phyloP scores from a whole-genome alignment of 2,797 vertebrate species.

The Pipistrellus kuhlii region DNA sequence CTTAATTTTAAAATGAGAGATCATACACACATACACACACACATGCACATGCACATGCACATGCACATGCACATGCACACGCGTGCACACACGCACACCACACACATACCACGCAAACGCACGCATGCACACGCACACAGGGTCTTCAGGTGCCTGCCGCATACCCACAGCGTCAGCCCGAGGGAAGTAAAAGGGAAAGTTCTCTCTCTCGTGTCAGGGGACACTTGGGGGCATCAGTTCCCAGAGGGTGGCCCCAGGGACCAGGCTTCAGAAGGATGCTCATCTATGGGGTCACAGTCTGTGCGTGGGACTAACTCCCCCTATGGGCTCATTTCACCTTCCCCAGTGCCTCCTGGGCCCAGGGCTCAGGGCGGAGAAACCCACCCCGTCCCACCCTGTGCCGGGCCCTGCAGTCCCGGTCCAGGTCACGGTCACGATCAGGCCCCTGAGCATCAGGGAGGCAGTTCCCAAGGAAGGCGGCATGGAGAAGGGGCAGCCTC shows the following conservation, averaged over 20 bases:
- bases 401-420: not conserved
- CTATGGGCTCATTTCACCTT: not conserved
- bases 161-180: accelerated
- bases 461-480: not conserved
- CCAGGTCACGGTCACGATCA: too few species aligned
- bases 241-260: not conserved
- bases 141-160: not conserved
- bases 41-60: too few species aligned
- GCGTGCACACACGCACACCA: too few species aligned
- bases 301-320: not conserved
- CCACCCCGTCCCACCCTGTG: too few species aligned
- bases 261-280: not conserved
- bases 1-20: not conserved
- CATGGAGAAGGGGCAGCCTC: not conserved
- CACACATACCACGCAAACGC: too few species aligned
- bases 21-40: accelerated
- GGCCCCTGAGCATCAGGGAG: not conserved
- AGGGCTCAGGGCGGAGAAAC: not conserved
- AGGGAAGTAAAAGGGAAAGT: not conserved
- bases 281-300: not conserved
- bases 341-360: not conserved
- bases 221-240: not conserved
- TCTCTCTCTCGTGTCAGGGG: accelerated
- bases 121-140: too few species aligned
- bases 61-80: too few species aligned